phyloP scores from a whole-genome alignment of 1,140 invertebrate species.

The Heliothis subflexa region DNA sequence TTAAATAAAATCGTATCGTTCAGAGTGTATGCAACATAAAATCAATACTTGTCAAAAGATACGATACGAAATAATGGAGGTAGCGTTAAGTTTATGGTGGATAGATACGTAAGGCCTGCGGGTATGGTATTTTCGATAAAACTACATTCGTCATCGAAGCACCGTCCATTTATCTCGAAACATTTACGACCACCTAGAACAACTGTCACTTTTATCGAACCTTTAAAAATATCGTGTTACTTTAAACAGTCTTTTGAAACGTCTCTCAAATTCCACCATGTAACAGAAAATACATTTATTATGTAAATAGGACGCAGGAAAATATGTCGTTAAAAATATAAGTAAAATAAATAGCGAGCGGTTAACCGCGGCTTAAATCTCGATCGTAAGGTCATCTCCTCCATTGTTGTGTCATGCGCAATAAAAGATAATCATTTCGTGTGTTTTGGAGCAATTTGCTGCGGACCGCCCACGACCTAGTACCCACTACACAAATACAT shows the following conservation, averaged over 20 bases:
- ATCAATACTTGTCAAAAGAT: conserved; percentile 25
- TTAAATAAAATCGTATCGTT: not conserved
- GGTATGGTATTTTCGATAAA: conserved; percentile 51
- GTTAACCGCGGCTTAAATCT: conserved; percentile 57
- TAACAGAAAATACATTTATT: conserved; percentile 24
- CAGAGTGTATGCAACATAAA: not conserved
- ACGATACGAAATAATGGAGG: conserved; percentile 29
- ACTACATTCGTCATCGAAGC: conserved; percentile 54
- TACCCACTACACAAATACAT: conserved; percentile 27
- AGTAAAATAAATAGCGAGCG: conserved; percentile 62
- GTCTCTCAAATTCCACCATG: conserved; percentile 24
- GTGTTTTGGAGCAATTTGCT: conserved; percentile 77
- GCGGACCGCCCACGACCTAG: conserved; percentile 63
- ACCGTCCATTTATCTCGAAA: conserved; percentile 62
- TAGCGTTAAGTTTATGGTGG: conserved; percentile 24
- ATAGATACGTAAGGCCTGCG: conserved; percentile 7
- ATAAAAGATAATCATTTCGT: conserved; percentile 78
- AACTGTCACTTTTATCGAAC: conserved; percentile 50
- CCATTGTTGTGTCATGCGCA: conserved; percentile 74
- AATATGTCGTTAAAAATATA: conserved; percentile 48
- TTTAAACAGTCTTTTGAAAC: conserved; percentile 34
- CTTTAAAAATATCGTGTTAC: conserved; percentile 30
- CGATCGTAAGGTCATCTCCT: conserved; percentile 71
- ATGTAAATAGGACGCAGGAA: conserved; percentile 28
- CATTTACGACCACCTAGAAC: conserved; percentile 67